Evolutionary conservation across 2,888 invertebrate species (phyloP), one percentile per base, ranked within the genome.

Genomic region (Thera obeliscata): DNA sequence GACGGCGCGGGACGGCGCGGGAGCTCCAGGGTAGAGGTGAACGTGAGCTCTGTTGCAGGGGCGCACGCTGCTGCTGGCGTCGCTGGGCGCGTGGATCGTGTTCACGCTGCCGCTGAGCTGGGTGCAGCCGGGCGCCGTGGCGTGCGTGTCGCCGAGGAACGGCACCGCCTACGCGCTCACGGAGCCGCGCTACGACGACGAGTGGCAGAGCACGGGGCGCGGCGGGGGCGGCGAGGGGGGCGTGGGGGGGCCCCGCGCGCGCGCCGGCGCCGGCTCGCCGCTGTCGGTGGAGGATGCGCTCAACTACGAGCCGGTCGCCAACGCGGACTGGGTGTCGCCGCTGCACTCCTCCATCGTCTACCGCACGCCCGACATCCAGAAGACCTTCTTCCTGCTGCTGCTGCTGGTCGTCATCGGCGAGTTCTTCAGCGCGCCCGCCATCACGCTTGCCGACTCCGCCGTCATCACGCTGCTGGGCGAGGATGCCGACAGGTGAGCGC

Each of bases 21-120:
- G 22, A 22, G 22, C 22, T 22, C 22, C 22, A 22, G 22, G 22
- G 22, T 22, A 22, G 22, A 22, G 22, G 22, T 22, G 22, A 22
- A 22, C 22, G 38, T 38, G 38, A 38, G 9, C 38, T 4, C 4
- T 2, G 36, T 56, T 5, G 56, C 56, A 74, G 85, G 98, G 98
- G 7, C 98, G 98, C 89, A 94, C 97, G 74, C 94, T 99, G 76
- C 94, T 99, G 67, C 90, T 99, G 65, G 97, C 97, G 59, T 98
- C 99, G 0, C 93, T 99, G 61, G 96, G 97, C 56, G 98, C 98
- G 69, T 99, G 99, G 98, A 97, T 99, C 70, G 95, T 99, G 68
- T 99, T 99, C 94, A 99, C 99, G 55, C 95, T 99, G 77, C 98
- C 99, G 0, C 93, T 99, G 79, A 98, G 98, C 70, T 98, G 99